Evolutionary conservation across 1,140 invertebrate genomes (phyloP).

Genomic region (Microplitis demolitor): DNA sequence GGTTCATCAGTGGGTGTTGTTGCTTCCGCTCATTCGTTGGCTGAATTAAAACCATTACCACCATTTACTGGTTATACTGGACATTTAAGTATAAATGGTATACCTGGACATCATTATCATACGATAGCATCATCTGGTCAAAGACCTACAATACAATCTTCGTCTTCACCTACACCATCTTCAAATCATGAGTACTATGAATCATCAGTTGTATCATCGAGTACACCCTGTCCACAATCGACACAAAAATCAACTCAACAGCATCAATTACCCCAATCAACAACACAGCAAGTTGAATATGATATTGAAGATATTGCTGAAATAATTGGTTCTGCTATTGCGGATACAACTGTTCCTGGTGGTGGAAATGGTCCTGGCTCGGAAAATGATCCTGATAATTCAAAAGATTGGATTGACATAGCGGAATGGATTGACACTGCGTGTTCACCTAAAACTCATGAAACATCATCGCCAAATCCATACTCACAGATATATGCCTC

Average conservation of each 20-base stretch:
- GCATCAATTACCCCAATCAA: conserved; percentile 62
- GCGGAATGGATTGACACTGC: conserved; percentile 83
- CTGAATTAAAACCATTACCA: conserved; percentile 84
- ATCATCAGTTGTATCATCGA: conserved; percentile 54
- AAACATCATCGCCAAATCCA: conserved; percentile 49
- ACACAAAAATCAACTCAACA: conserved; percentile 58
- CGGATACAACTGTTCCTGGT: conserved; percentile 79
- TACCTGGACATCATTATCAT: conserved; percentile 85
- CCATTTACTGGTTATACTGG: conserved; percentile 85
- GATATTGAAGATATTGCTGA: conserved; percentile 88
- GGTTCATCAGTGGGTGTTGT: conserved; percentile 55
- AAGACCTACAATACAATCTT: conserved; percentile 47
- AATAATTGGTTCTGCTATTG: conserved; percentile 87
- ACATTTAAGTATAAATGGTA: conserved; percentile 81
- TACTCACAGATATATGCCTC: conserved; percentile 51
- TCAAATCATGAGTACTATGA: conserved; percentile 58
- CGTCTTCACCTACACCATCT: conserved; percentile 53
- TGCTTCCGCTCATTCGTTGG: conserved; percentile 61
- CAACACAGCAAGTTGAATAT: conserved; percentile 66
- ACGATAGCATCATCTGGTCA: conserved; percentile 69
- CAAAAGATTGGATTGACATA: conserved; percentile 79
- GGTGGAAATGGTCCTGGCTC: conserved; percentile 68
- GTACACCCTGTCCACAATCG: conserved; percentile 54
- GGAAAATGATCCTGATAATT: conserved; percentile 62
- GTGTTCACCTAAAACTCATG: conserved; percentile 69